These are phyloP conservation scores for Lepilemur ruficaudatus DNA, from an alignment of 2,797 vertebrate species.

Conservation along the genomic window DNA sequence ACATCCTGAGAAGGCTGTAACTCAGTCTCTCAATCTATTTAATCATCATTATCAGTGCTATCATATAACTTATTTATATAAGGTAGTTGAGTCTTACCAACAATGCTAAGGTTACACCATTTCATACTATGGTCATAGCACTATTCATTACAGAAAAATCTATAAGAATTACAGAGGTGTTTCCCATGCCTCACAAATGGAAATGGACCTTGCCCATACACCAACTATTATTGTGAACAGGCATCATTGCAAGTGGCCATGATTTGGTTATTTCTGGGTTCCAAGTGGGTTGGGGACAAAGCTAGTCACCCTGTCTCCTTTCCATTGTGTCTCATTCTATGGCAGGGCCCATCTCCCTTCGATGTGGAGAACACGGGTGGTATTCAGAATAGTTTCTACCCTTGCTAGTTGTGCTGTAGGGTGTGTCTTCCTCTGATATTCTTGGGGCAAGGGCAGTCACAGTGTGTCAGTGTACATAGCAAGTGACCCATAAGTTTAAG, in stretches of 20 bases:
- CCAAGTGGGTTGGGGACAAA: too few relatives aligned
- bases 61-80: neutral
- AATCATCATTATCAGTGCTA: neutral
- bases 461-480: rapidly evolving
- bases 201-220: neutral
- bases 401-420: neutral
- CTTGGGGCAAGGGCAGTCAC: neutral
- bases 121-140: neutral
- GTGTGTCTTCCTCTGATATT: neutral
- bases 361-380: neutral
- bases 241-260: too few relatives aligned
- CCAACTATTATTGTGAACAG: neutral
- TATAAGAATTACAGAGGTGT: neutral
- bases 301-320: too few relatives aligned
- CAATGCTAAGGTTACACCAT: rapidly evolving
- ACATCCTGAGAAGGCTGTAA: neutral
- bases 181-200: neutral
- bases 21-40: neutral
- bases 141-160: neutral
- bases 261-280: neutral
- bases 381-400: neutral
- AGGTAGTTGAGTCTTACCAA: neutral
- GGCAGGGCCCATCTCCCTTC: neutral
- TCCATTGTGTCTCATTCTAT: neutral
- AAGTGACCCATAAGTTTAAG: too few relatives aligned